phyloP scores from a whole-genome alignment of 2,113 vertebrate species.

The Nannobrachium achirus region DNA sequence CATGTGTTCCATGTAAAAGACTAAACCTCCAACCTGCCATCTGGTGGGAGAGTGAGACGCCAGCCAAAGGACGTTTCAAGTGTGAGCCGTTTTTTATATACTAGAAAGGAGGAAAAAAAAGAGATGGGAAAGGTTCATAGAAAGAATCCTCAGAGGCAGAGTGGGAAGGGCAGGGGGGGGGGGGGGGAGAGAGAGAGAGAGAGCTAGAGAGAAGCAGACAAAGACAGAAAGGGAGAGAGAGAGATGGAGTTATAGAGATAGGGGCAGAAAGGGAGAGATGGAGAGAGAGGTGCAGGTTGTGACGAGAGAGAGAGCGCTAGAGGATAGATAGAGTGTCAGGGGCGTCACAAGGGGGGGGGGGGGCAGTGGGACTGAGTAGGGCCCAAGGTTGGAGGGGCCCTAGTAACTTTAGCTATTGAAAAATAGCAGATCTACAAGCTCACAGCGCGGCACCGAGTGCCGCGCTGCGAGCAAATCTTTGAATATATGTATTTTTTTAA shows the following conservation, averaged over 20 bases:
- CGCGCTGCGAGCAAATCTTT: no score
- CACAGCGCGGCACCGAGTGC: no score
- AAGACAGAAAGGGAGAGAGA: not conserved
- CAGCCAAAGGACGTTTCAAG: slow-evolving; percentile 2
- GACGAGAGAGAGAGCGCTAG: no score
- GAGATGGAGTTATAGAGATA: not conserved
- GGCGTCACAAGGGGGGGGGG: no score
- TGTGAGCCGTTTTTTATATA: slow-evolving; percentile 40
- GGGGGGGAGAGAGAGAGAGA: slow-evolving; percentile 2
- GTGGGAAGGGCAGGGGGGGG: not conserved
- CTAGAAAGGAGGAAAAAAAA: slow-evolving; percentile 2
- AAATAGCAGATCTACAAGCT: no score
- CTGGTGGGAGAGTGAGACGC: slow-evolving; percentile 47
- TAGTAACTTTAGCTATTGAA: no score
- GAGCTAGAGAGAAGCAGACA: not conserved
- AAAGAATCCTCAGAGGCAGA: slow-evolving; percentile 15
- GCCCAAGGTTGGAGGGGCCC: no score
- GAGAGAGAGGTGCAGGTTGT: not conserved
- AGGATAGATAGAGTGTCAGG: no score
- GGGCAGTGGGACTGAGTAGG: no score
- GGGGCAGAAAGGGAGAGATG: slow-evolving; percentile 2
- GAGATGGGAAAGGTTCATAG: not conserved
- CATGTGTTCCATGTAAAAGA: slow-evolving; percentile 19
- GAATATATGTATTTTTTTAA: no score
- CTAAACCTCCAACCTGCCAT: slow-evolving; percentile 60